Evolutionary conservation across 2,888 invertebrate genomes (phyloP).

Genomic region (Coenonympha glycerion): DNA sequence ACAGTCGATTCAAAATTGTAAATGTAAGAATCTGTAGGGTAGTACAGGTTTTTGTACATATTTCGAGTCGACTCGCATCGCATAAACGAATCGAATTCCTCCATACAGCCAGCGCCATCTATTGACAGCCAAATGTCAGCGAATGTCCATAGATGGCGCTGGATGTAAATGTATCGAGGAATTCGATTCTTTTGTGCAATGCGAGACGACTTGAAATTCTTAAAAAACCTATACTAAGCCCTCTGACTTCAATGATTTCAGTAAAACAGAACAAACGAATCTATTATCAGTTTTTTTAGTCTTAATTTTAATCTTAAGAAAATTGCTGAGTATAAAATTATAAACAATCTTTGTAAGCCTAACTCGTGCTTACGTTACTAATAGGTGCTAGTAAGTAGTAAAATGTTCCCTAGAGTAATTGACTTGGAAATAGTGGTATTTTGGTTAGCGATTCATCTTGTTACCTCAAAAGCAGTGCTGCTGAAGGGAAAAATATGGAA

Average conservation of each 20-base stretch:
- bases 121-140: too few relatives aligned
- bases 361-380: conserved; percentile 66
- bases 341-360: conserved; percentile 70
- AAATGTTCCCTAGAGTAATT: conserved; percentile 90
- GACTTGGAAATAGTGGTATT: conserved; percentile 84
- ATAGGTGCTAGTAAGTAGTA: conserved; percentile 76
- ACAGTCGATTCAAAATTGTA: conserved; percentile 18
- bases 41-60: too few relatives aligned
- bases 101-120: too few relatives aligned
- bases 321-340: conserved; percentile 73
- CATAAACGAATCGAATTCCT: too few relatives aligned
- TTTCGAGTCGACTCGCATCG: too few relatives aligned
- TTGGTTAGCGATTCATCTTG: conserved; percentile 49
- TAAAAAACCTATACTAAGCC: too few relatives aligned
- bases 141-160: too few relatives aligned
- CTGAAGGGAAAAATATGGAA: conserved; percentile 36
- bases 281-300: conserved; percentile 34
- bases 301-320: conserved; percentile 68
- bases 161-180: too few relatives aligned
- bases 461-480: conserved; percentile 44
- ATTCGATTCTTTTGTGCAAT: too few relatives aligned
- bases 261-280: conserved; percentile 25
- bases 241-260: conserved; percentile 20
- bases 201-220: too few relatives aligned
- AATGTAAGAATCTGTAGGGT: conserved; percentile 14